Evolutionary conservation across 2,113 vertebrate species (phyloP).

Genomic region (Oophaga pumilio): DNA sequence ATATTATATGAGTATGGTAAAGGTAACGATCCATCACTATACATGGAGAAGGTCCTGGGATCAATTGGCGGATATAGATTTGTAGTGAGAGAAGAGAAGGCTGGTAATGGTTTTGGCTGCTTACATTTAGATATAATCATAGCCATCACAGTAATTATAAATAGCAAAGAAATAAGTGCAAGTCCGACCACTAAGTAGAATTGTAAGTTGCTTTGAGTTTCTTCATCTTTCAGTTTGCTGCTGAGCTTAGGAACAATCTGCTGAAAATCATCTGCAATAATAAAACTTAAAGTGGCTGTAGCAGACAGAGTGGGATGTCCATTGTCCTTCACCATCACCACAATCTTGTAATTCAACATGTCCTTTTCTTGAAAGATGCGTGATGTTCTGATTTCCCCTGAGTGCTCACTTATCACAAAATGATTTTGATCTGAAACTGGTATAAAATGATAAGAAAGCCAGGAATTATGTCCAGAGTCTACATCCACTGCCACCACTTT

Average conservation of each 20-base stretch:
- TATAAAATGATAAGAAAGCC: constrained; percentile 66
- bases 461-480: constrained; percentile 62
- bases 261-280: constrained; percentile 60
- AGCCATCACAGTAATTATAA: constrained; percentile 1
- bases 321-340: constrained; percentile 63
- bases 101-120: constrained; percentile 16
- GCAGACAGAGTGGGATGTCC: constrained; percentile 63
- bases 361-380: constrained; percentile 58
- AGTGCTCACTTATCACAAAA: constrained; percentile 57
- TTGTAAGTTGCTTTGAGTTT: background rate
- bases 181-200: constrained; percentile 19
- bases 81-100: constrained; percentile 14
- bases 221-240: constrained; percentile 37
- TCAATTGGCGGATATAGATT: constrained; percentile 39
- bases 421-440: constrained; percentile 60
- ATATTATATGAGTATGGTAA: background rate
- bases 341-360: constrained; percentile 58
- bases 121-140: constrained; percentile 40
- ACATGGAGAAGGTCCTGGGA: constrained; percentile 8
- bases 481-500: constrained; percentile 71
- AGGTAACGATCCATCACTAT: constrained; percentile 29
- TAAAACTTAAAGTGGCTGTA: constrained; percentile 59
- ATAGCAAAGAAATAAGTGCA: constrained; percentile 56
- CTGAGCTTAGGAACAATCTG: constrained; percentile 33
- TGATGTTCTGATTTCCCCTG: constrained; percentile 59